Evolutionary conservation across 2,888 invertebrate species (phyloP), one percentile per base, ranked within the genome.

Genomic region (Drepana falcataria): DNA sequence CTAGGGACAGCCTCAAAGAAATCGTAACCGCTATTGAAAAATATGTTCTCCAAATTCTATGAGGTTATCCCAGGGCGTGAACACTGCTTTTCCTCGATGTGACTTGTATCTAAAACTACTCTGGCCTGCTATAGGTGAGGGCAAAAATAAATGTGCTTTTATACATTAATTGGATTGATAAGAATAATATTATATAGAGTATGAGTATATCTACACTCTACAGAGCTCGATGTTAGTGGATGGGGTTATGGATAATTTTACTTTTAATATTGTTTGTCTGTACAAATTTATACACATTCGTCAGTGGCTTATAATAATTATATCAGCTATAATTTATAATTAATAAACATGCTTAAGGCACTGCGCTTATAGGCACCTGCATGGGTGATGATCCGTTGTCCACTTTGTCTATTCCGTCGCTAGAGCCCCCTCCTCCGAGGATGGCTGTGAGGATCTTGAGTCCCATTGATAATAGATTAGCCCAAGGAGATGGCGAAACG

Each of bases 341-440:
- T 21, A 21, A 21, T 21, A 0, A 54, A 59, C 57, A 60, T 61
- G 59, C 61, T 47, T 47, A 52, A 4, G 47, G 47, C 47, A 47
- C 52, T 48, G 6, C 2, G 44, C 3, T 44, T 9, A 44, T 44
- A 48, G 58, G 78, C 93, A 97, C 97, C 96, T 96, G 97, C 95
- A 97, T 95, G 58, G 97, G 96, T 33, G 95, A 95, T 61, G 95
- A 95, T 74, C 95, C 96, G 80, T 96, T 96, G 87, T 97, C 97
- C 56, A 97, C 96, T 87, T 97, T 97, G 83, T 97, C 97, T 82
- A 97, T 96, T 56, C 96, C 96, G 76, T 96, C 96, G 70, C 93
- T 93, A 49, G 94, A 93, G 44, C 93, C 94, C 44, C 94, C 95
- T 58, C 96, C 96, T 53, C 96, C 96, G 56, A 97, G 91, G 66